Evolutionary conservation across 2,113 vertebrate genomes (phyloP), one percentile per base, ranked within the genome.

Genomic region (Nerophis ophidion): DNA sequence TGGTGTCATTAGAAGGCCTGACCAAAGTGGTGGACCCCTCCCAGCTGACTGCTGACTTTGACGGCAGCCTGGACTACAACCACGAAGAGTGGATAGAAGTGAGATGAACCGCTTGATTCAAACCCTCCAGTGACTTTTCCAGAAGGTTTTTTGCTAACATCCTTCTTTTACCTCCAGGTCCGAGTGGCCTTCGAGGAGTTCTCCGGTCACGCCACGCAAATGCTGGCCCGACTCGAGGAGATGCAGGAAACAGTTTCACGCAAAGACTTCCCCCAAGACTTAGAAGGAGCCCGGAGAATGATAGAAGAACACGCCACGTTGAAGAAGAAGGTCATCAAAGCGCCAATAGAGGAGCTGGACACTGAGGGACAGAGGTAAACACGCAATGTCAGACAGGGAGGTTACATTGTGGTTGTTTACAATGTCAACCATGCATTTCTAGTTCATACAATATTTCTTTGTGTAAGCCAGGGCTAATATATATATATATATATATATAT

Each of bases 11-110:
- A 79, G 97, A 99, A 89, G 97, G 97, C 86, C 92, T 99, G 74
- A 95, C 96, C 74, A 98, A 98, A 89, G 93, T 99, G 66, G 97
- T 99, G 72, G 97, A 99, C 86, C 95, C 96, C 65, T 98, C 96
- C 76, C 97, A 99, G 85, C 91, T 99, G 73, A 99, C 97, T 0
- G 85, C 95, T 0, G 97, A 99, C 89, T 98, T 99, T 19, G 97
- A 99, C 38, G 97, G 97, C 84, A 96, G 95, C 81, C 89, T 99
- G 86, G 96, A 98, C 53, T 99, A 99, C 84, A 98, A 99, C 89
- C 97, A 99, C 0, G 97, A 99, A 57, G 97, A 98, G 63, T 99
- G 97, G 97, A 98, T 99, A 63, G 96, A 98, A 86, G 87, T 88
- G 33, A 44, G 71, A 35, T 5, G 1, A n/a, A 10, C 16, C 13